Evolutionary conservation across 1,140 invertebrate genomes (phyloP), one percentile per base, ranked within the genome.

Genomic region (Saxidomus purpurata): DNA sequence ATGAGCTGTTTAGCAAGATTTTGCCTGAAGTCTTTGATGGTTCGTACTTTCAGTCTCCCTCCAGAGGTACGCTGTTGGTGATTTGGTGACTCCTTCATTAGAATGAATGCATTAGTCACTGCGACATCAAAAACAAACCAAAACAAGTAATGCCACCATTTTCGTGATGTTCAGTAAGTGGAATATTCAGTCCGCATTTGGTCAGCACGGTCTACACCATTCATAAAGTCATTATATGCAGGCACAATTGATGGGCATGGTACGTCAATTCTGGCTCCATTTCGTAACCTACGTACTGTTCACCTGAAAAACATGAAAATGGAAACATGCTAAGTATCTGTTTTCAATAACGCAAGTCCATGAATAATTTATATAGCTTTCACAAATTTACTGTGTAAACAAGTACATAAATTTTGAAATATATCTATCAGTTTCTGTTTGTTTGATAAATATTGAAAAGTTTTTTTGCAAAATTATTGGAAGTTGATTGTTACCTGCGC

Each of bases 81-180:
- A 25, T 91, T 83, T 38, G 0, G 9, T 13, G 87, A 89, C 59
- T 90, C 90, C 31, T 69, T 79, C 67, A 87, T 88, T 11, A 38
- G 38, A 22, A 84, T n/a, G 34, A 69, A 80, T n/a, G 71, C 71
- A 79, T 90, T 90, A 1, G 49, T 38, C 34, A 82, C 38, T 9
- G 40, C 36, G 19, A 86, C 8, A 43, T 91, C 76, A 36, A 91
- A 63, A 13, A 89, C 40, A 69, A 89, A 91, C 52, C 47, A 86
- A 55, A 90, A 90, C 4, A 88, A 36, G 34, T 88, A 90, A 17
- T 55, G 83, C 90, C 90, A 90, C 63, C 90, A 89, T 31, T 87
- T 89, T 28, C 47, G 47, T 17, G 34, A 47, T 47, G 59, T 81
- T 9, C 76, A 47, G 17, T 38, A 47, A 17, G 80, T 91, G 9